Evolutionary conservation across 1,140 invertebrate species (phyloP).

Genomic region (Saxidomus purpurata): DNA sequence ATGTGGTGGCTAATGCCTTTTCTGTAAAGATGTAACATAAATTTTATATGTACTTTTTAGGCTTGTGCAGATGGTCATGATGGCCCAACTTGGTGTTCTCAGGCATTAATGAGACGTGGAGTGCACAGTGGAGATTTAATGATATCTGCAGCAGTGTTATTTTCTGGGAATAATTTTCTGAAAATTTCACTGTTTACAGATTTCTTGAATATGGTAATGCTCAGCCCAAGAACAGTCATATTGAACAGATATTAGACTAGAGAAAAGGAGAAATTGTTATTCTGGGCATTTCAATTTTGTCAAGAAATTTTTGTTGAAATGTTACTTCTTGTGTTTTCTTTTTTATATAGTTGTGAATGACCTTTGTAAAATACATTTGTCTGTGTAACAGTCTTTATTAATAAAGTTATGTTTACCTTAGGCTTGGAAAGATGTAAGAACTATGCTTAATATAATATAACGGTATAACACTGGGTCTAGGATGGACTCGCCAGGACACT

Average conservation of each 20-base stretch:
- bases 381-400: neutral
- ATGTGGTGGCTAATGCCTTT: too few species aligned
- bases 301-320: too few species aligned
- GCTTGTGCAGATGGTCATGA: slow-evolving; percentile 41
- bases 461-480: too few species aligned
- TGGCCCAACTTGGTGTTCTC: slow-evolving; percentile 33
- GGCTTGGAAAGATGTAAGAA: too few species aligned
- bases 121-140: slow-evolving; percentile 45
- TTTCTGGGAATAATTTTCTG: slow-evolving; percentile 52
- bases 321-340: too few species aligned
- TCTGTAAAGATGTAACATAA: neutral
- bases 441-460: too few species aligned
- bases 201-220: slow-evolving; percentile 33
- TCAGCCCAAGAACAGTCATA: neutral
- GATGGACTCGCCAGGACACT: slow-evolving; percentile 68
- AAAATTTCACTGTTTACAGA: slow-evolving; percentile 38
- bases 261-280: neutral
- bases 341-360: too few species aligned
- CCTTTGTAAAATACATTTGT: too few species aligned
- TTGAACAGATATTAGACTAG: neutral
- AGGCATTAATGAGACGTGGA: slow-evolving; percentile 40
- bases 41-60: slow-evolving; percentile 5
- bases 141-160: slow-evolving; percentile 17
- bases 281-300: neutral
- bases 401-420: slow-evolving; percentile 72